A percentile compares a stretch with the other conserved stretches of the same genome.
Conservation (phyloP, 2,113 vertebrate species). For the Megaceryle maxima region DNA sequence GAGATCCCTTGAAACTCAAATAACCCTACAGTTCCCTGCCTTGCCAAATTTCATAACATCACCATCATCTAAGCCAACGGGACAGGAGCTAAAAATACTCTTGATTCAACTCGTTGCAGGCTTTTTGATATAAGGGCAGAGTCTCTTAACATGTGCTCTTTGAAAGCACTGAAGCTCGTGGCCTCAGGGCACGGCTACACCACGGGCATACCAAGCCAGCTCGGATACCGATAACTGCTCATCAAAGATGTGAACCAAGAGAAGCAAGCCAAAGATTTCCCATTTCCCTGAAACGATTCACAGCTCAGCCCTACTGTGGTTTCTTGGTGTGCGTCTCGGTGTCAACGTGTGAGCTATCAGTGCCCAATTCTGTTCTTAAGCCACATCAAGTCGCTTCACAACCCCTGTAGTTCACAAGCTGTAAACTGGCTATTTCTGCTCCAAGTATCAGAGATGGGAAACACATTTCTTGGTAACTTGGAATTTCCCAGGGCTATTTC, state of each 20-base stretch:
- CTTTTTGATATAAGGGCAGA: neutral
- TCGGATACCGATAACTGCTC: neutral
- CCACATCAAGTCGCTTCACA: neutral
- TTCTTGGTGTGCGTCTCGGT: neutral
- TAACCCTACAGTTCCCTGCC: neutral
- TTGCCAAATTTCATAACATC: conserved; percentile 16
- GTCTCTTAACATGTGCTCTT: neutral
- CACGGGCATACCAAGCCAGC: accelerated
- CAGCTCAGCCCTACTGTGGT: neutral
- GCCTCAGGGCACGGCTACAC: neutral
- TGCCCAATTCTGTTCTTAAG: neutral
- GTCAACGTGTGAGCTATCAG: accelerated
- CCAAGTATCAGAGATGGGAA: neutral
- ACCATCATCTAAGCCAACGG: neutral
- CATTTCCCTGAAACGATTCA: accelerated
- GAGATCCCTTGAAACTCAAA: conserved; percentile 2
- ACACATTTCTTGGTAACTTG: neutral
- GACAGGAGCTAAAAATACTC: conserved; percentile 47
- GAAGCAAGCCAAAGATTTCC: neutral
- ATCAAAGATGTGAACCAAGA: neutral
- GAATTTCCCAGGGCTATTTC: neutral
- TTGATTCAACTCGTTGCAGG: neutral
- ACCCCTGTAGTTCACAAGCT: neutral
- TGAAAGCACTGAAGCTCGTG: neutral
- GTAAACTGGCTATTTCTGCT: neutral